Conservation (phyloP, 1,140 invertebrate genomes). For the Drosophila nebulosa region DNA sequence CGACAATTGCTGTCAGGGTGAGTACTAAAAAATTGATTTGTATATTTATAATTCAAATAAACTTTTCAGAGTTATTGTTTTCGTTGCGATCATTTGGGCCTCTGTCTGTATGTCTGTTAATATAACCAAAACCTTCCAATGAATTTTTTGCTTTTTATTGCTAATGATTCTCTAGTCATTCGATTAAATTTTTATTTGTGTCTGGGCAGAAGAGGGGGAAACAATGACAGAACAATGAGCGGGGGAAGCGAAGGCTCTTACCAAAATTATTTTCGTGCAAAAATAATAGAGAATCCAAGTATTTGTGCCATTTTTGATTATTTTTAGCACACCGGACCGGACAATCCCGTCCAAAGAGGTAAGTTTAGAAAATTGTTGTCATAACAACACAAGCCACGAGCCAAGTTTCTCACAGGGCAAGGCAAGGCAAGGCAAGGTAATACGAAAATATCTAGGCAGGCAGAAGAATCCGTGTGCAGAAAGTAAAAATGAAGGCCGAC, state of each 20-base stretch:
- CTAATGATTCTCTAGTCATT: slow-evolving; percentile 19
- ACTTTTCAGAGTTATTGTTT: slow-evolving; percentile 72
- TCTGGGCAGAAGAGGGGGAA: neutral
- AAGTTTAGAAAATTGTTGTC: slow-evolving; percentile 41
- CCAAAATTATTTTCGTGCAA: slow-evolving; percentile 42
- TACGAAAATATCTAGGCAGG: slow-evolving; percentile 36
- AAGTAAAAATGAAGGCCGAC: neutral
- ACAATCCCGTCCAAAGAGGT: slow-evolving; percentile 44
- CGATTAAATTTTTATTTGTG: slow-evolving; percentile 5
- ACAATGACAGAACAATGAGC: neutral
- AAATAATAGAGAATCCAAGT: slow-evolving; percentile 28
- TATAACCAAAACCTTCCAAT: neutral
- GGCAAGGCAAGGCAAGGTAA: slow-evolving; percentile 25
- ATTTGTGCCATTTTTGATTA: slow-evolving; percentile 30
- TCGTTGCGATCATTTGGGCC: slow-evolving; percentile 45
- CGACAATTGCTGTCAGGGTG: slow-evolving; percentile 49
- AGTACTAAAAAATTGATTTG: slow-evolving; percentile 64
- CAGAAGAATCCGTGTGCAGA: neutral
- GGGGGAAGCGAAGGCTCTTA: slow-evolving; percentile 49
- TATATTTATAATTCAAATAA: slow-evolving; percentile 73
- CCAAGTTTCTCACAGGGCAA: slow-evolving; percentile 44
- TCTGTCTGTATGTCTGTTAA: slow-evolving; percentile 13
- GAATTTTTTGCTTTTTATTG: slow-evolving; percentile 12
- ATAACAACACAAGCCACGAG: slow-evolving; percentile 15
- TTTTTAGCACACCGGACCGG: slow-evolving; percentile 38